Conservation (phyloP, 1,140 invertebrate species). For the Muscidifurax raptorellus region DNA sequence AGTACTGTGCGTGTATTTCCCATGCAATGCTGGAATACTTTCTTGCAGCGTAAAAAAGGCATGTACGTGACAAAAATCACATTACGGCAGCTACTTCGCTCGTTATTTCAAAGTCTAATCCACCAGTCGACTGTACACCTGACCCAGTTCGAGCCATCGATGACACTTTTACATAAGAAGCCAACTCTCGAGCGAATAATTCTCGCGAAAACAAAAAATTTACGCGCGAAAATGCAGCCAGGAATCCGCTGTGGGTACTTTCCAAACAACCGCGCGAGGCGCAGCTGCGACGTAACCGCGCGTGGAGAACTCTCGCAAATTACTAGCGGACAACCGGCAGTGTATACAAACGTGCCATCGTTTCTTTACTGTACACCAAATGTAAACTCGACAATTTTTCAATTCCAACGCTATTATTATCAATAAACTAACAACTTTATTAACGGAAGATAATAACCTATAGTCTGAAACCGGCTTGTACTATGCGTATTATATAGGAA, state of each 20-base stretch:
- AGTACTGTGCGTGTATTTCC: neutral
- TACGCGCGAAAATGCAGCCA: constrained; percentile 15
- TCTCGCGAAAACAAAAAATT: constrained; percentile 17
- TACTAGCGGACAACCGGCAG: neutral
- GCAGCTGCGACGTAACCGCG: neutral
- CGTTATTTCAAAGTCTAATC: neutral
- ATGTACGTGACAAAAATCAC: neutral
- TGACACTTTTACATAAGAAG: too few relatives aligned
- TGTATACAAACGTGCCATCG: too few relatives aligned
- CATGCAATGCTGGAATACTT: neutral
- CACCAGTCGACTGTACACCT: too few relatives aligned
- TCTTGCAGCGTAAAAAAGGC: neutral
- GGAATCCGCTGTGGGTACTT: constrained; percentile 16
- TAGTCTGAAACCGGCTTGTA: neutral
- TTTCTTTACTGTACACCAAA: neutral
- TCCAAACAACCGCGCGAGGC: constrained; percentile 17
- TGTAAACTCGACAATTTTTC: too few relatives aligned
- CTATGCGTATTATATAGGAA: neutral
- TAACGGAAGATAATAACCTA: neutral
- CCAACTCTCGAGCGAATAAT: neutral
- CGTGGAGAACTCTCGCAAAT: constrained; percentile 3
- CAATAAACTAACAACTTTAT: too few relatives aligned
- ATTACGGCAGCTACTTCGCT: neutral
- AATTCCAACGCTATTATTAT: too few relatives aligned
- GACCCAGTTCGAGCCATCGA: neutral